These are phyloP conservation scores for Lophius americanus DNA, from an alignment of 2,797 vertebrate genomes.

Conservation along the genomic window DNA sequence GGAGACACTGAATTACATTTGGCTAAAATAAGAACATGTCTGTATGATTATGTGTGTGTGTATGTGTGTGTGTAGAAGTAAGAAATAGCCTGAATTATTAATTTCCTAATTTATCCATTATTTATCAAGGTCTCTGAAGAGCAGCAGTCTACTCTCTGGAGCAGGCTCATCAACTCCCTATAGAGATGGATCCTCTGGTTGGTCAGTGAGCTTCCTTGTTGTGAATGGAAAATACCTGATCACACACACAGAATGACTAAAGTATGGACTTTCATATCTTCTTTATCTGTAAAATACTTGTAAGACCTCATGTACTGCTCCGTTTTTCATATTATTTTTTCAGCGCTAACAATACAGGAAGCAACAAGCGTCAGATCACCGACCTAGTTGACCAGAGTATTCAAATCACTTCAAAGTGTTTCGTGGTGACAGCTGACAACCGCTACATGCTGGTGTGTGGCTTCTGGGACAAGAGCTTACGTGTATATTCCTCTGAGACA, in stretches of 20 bases:
- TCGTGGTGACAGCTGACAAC: constrained; percentile 99
- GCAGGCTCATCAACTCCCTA: constrained; percentile 98
- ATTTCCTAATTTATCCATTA: constrained; percentile 32
- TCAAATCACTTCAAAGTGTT: constrained; percentile 98
- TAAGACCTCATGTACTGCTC: constrained; percentile 22
- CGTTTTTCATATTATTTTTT: constrained; percentile 2
- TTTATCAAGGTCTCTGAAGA: constrained; percentile 89
- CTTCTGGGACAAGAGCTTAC: constrained; percentile 99
- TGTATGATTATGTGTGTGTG: constrained; percentile 44
- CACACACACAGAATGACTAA: neutral
- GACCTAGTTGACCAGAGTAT: constrained; percentile 99
- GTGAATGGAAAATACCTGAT: constrained; percentile 8
- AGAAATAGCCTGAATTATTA: constrained; percentile 31
- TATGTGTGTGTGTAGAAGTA: constrained; percentile 18
- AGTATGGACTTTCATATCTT: neutral
- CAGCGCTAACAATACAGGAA: constrained; percentile 92
- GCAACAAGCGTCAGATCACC: constrained; percentile 98
- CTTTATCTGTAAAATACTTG: neutral
- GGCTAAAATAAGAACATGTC: constrained; percentile 8
- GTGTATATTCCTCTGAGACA: constrained; percentile 98
- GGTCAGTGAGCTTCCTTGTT: constrained; percentile 79
- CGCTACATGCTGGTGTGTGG: constrained; percentile 98
- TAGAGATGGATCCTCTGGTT: constrained; percentile 97
- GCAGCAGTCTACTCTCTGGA: constrained; percentile 97
- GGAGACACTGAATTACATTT: constrained; percentile 48